Conservation (phyloP, 2,797 vertebrate genomes). For the Adelosebastes latens region DNA sequence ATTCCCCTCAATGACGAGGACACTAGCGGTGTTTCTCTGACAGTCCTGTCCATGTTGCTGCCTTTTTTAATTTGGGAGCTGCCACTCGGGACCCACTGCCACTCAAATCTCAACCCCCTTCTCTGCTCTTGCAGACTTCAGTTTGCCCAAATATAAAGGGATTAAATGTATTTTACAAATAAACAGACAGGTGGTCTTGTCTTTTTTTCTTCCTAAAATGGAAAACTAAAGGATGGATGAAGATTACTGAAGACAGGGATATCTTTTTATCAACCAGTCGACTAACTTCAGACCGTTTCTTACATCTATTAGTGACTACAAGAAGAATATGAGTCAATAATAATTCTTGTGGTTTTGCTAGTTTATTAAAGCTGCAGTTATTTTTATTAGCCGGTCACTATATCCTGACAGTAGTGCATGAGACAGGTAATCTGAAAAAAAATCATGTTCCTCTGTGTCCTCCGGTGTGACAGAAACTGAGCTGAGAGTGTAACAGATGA, state of each 20-base stretch:
- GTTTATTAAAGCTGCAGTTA: too few relatives aligned
- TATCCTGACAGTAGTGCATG: too few relatives aligned
- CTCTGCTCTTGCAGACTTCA: slow-evolving; percentile 62
- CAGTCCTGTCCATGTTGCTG: neutral
- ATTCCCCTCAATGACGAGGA: neutral
- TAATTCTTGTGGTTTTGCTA: neutral
- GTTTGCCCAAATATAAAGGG: slow-evolving; percentile 83
- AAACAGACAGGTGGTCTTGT: slow-evolving; percentile 30
- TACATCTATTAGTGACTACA: neutral
- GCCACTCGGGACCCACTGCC: slow-evolving; percentile 35
- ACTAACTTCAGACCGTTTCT: neutral
- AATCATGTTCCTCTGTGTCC: too few relatives aligned
- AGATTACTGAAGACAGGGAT: neutral
- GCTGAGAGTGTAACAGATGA: neutral
- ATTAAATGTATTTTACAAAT: slow-evolving; percentile 88
- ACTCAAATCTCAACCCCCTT: slow-evolving; percentile 40
- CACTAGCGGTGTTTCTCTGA: neutral
- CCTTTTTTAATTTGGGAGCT: slow-evolving; percentile 16
- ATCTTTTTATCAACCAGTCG: neutral
- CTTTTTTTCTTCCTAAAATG: slow-evolving; percentile 5
- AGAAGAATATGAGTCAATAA: neutral
- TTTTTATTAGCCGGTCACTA: too few relatives aligned
- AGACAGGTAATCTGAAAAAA: too few relatives aligned
- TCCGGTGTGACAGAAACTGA: neutral
- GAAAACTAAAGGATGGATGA: neutral